A percentile compares a stretch with the other conserved stretches of the same genome.
Evolutionary conservation across 2,888 invertebrate genomes (phyloP).

Genomic region (Synergus laeviventris): DNA sequence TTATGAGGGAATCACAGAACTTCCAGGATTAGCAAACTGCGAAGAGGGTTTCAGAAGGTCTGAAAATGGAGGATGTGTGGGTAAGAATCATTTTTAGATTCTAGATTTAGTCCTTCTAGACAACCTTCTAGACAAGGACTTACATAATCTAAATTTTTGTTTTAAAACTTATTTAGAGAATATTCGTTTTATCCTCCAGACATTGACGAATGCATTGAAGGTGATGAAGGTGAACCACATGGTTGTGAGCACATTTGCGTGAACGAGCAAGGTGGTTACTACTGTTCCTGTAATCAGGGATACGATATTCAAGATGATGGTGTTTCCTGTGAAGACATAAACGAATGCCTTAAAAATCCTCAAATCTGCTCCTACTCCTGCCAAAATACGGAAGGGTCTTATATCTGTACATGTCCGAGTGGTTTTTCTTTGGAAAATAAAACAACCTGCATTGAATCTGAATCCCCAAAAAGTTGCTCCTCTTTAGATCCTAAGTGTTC

Average conservation of each 20-base stretch:
- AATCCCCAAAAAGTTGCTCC: conserved; percentile 59
- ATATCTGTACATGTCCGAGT: conserved; percentile 76
- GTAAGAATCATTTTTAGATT: conserved; percentile 59
- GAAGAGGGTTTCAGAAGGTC: conserved; percentile 76
- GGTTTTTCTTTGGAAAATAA: conserved; percentile 68
- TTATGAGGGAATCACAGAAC: conserved; percentile 64
- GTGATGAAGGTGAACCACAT: conserved; percentile 76
- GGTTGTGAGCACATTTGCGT: conserved; percentile 77
- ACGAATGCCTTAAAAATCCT: conserved; percentile 67
- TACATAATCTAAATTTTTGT: background rate
- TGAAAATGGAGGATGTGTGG: conserved; percentile 75
- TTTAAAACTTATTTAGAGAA: background rate
- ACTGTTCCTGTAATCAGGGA: conserved; percentile 74
- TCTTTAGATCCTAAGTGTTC: conserved; percentile 58
- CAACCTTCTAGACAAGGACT: background rate
- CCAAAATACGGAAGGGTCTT: conserved; percentile 66
- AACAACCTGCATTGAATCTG: conserved; percentile 57
- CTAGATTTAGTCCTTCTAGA: too few relatives aligned
- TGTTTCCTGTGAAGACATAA: conserved; percentile 66
- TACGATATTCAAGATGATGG: conserved; percentile 70
- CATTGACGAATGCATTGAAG: conserved; percentile 78
- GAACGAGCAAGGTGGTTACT: conserved; percentile 75
- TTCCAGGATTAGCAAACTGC: conserved; percentile 65
- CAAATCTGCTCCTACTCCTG: conserved; percentile 67
- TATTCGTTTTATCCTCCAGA: conserved; percentile 69